Percentiles rank a stretch among this genome's conserved stretches.
phyloP scores from a whole-genome alignment of 1,140 invertebrate species.

The Helicorthomorpha holstii region DNA sequence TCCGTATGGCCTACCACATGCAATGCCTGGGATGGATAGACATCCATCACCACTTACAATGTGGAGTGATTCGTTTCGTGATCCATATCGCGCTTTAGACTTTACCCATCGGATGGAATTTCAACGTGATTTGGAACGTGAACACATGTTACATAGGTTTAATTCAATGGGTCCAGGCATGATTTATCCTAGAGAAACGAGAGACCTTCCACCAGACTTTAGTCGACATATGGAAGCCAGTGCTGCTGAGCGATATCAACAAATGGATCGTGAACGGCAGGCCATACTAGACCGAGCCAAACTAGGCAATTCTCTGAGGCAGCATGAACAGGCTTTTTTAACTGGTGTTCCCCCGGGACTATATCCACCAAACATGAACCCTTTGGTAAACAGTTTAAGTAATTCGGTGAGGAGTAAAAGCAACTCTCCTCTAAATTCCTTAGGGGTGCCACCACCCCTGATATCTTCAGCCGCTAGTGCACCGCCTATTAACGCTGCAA shows the following conservation, averaged over 20 bases:
- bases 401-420: conserved; percentile 1
- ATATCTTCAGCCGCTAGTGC: conserved; percentile 5
- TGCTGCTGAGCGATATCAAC: background rate
- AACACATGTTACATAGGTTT: conserved; percentile 2
- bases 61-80: conserved; percentile 4
- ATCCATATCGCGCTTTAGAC: conserved; percentile 5
- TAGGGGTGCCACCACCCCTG: conserved; percentile 6
- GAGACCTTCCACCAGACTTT: conserved; percentile 1
- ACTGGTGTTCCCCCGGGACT: background rate
- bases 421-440: conserved; percentile 3
- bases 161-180: conserved; percentile 5
- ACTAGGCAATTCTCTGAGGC: background rate
- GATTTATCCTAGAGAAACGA: background rate
- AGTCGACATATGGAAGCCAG: conserved; percentile 2
- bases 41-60: background rate
- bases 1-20: background rate
- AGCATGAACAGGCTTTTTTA: conserved; percentile 1
- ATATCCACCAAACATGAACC: conserved; percentile 4
- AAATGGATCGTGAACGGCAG: conserved; percentile 5
- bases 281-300: conserved; percentile 3
- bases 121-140: conserved; percentile 2
- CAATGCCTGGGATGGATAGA: background rate
- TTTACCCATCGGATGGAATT: conserved; percentile 4
- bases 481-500: background rate
- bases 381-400: conserved; percentile 1